Base-by-base conservation (phyloP, 2,888 invertebrate species). In the Ariolimax columbianus region DNA sequence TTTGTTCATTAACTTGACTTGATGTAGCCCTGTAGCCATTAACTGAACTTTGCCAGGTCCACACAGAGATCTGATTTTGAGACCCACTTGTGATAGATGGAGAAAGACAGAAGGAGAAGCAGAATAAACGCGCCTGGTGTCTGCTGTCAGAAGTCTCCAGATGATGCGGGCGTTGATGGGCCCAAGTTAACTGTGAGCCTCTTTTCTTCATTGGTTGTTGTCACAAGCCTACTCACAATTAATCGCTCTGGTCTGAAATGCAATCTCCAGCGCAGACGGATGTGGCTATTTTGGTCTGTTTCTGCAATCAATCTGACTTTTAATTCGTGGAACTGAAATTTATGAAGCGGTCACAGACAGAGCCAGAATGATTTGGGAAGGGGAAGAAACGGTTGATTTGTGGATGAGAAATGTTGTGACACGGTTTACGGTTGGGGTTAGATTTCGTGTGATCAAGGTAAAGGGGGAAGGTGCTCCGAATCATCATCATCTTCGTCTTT, bases 221-320 rank as follows among this genome's bases (percentile, higher is more conserved):
- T 2, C n/a, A 17, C 2, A 43, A 7, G 72, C 72, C 40, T 40
- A 26, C 38, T 19, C 72, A 9, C 47, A 75, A 75, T 75, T 75
- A 47, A 75, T 75, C 73, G 43, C 6, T 3, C 30, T 43, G 38
- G 47, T 30, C 30, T 43, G 73, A 75, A 75, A 75, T 47, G 73
- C 73, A 75, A 75, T 75, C 73, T 75, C 47, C 30, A 0, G 4
- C 7, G 30, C 47, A 43, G 47, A 33, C 73, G 6, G 47, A 30
- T 3, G 73, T 30, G 7, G 43, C 73, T 75, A 75, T 75, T 75
- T 75, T 47, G 43, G 47, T 75, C 47, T 47, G 43, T 47, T 75
- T n/a, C 47, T 30, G 43, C 73, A 17, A 43, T 43, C 30, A 43
- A 47, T 11, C 47, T 43, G 30, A n/a, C 73, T n/a, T 47, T 43